These are phyloP conservation scores for Blastobasis lacticolella DNA, from an alignment of 2,888 invertebrate genomes.

Conservation along the genomic window DNA sequence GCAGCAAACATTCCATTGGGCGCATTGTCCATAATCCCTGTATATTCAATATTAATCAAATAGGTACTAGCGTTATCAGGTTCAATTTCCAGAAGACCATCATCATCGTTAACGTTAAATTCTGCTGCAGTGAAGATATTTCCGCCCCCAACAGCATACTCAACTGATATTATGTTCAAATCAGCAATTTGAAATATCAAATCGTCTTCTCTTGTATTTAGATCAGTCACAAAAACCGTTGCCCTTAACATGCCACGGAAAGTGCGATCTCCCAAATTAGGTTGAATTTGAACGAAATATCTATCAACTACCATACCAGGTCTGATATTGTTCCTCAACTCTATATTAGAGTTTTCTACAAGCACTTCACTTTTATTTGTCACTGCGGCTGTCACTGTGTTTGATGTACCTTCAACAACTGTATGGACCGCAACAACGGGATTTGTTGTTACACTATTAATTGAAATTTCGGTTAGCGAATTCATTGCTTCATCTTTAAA, in stretches of 20 bases:
- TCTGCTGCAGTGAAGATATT: neutral
- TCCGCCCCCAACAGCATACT: neutral
- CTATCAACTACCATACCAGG: neutral
- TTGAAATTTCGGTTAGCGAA: neutral
- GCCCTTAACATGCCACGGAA: neutral
- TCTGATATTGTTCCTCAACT: neutral
- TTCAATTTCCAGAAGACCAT: neutral
- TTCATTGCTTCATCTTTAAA: conserved; percentile 1
- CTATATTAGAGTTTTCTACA: neutral
- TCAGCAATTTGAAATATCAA: neutral
- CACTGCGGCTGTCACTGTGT: neutral
- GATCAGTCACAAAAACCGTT: neutral
- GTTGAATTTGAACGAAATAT: neutral
- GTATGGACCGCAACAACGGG: too few species aligned
- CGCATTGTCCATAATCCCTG: neutral
- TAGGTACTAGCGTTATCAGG: neutral
- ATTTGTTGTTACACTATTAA: neutral
- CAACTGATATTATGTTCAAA: neutral
- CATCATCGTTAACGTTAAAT: neutral
- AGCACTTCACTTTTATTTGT: neutral
- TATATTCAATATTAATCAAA: neutral
- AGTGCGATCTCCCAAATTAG: neutral
- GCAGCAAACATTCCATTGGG: neutral
- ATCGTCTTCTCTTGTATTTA: neutral
- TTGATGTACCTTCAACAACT: too few species aligned